These are phyloP conservation scores for Cryptocephalus moraei DNA, from an alignment of 2,888 invertebrate genomes.

Conservation along the genomic window DNA sequence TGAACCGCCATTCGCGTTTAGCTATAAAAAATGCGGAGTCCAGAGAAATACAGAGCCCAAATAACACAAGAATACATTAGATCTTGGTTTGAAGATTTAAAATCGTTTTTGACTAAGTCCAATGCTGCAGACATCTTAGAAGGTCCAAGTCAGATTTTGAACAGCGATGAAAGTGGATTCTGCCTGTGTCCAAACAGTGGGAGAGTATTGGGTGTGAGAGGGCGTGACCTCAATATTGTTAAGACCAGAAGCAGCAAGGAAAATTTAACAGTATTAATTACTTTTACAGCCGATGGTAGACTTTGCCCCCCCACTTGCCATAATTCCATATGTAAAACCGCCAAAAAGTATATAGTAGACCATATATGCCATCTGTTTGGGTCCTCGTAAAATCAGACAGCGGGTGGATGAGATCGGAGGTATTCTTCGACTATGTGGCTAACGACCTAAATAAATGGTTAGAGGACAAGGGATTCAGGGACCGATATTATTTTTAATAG, in stretches of 20 bases:
- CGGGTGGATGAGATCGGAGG: no score
- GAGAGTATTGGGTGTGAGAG: constrained; percentile 8
- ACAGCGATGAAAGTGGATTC: constrained; percentile 28
- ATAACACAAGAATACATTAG: constrained; percentile 14
- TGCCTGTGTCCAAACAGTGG: constrained; percentile 19
- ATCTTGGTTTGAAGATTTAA: constrained; percentile 2
- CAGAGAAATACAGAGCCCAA: constrained; percentile 19
- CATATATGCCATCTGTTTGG: no score
- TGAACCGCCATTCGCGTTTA: constrained; percentile 14
- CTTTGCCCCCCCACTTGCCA: no score
- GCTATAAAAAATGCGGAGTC: constrained; percentile 19
- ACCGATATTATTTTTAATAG: no score
- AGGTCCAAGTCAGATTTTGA: constrained; percentile 20
- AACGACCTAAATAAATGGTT: no score
- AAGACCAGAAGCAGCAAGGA: constrained; percentile 4
- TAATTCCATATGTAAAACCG: no score
- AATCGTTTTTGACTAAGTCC: constrained; percentile 1
- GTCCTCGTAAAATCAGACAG: no score
- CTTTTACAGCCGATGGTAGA: no score
- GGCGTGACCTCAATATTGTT: constrained; percentile 16
- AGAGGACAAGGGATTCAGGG: no score
- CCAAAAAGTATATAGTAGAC: no score
- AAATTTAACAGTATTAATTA: neutral
- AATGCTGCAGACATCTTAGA: constrained; percentile 6
- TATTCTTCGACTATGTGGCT: no score